Evolutionary conservation across 2,888 invertebrate genomes (phyloP).

Genomic region (Synergus laeviventris): DNA sequence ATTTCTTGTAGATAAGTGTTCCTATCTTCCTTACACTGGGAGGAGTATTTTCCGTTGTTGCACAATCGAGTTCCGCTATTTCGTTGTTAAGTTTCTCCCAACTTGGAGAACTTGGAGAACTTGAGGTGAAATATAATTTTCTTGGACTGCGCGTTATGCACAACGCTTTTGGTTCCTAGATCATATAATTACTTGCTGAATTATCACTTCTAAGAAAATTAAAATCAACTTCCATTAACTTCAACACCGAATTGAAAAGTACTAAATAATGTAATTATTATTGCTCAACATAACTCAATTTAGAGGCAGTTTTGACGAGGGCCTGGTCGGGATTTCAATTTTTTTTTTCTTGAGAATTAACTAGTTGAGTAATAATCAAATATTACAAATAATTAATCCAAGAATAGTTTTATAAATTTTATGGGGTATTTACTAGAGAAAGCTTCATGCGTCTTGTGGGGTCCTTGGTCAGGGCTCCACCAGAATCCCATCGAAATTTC

Average conservation of each 20-base stretch:
- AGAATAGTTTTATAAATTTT: too few relatives aligned
- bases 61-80: conserved; percentile 48
- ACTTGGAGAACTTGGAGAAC: conserved; percentile 49
- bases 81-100: conserved; percentile 48
- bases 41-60: conserved; percentile 34
- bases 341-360: too few relatives aligned
- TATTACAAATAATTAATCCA: too few relatives aligned
- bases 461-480: too few relatives aligned
- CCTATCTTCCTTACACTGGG: conserved; percentile 33
- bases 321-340: too few relatives aligned
- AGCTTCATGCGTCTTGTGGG: too few relatives aligned
- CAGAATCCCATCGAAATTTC: too few relatives aligned
- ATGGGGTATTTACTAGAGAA: too few relatives aligned
- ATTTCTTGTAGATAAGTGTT: conserved; percentile 33
- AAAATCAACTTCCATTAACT: conserved; percentile 25
- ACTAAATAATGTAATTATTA: too few relatives aligned
- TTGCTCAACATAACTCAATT: too few relatives aligned
- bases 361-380: too few relatives aligned
- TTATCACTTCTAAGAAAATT: conserved; percentile 26
- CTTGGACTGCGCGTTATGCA: conserved; percentile 24
- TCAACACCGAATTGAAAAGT: neutral
- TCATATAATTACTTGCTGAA: conserved; percentile 28
- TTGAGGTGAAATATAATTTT: conserved; percentile 42
- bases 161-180: conserved; percentile 22
- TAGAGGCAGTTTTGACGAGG: too few relatives aligned